Conservation (phyloP, 2,888 invertebrate genomes). For the Clostera curtula region DNA sequence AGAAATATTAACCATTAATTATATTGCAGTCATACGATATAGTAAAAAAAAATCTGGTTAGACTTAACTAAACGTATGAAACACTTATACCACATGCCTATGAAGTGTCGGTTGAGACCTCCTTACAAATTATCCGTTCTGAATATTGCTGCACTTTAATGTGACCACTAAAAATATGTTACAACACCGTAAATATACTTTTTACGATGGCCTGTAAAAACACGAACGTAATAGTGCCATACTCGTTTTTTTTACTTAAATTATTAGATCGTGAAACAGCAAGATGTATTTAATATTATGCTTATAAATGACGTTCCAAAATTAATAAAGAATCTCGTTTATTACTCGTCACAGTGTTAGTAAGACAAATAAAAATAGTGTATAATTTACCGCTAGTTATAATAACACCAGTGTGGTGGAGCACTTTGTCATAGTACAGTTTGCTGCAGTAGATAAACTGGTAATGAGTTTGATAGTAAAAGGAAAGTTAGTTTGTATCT, state of each 20-base stretch:
- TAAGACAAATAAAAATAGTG: constrained; percentile 20
- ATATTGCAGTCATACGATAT: no score
- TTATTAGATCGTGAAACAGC: constrained; percentile 39
- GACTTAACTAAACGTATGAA: no score
- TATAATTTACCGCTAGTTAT: constrained; percentile 26
- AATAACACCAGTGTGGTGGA: constrained; percentile 34
- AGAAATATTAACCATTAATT: no score
- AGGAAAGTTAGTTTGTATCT: no score
- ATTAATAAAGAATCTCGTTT: constrained; percentile 26
- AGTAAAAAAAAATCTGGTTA: no score
- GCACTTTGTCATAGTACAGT: no score
- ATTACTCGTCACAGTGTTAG: constrained; percentile 12
- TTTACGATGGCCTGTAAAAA: constrained; percentile 39
- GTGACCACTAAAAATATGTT: constrained; percentile 41
- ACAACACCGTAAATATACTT: constrained; percentile 44
- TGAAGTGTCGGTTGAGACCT: no score
- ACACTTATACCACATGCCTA: no score
- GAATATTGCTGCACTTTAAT: constrained; percentile 38
- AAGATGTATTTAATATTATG: constrained; percentile 23
- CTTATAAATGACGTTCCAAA: constrained; percentile 23
- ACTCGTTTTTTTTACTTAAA: constrained; percentile 33
- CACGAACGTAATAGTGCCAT: constrained; percentile 27
- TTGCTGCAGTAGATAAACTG: no score
- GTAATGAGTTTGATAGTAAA: no score
- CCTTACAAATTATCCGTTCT: constrained; percentile 41